Conservation (phyloP, 1,140 invertebrate species). For the fruit fly (Drosophila melanogaster) region Release_6_plus_ISO1_MT NT_033777.3:11174001-11174500, state of each 20-base stretch:
- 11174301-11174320: constrained; percentile 85
- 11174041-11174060: constrained; percentile 89
- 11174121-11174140: constrained; percentile 88
- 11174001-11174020: constrained; percentile 88
- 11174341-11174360: constrained; percentile 85
- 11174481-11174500: constrained; percentile 57
- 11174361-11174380: constrained; percentile 61
- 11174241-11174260: constrained; percentile 85
- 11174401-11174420: constrained; percentile 67
- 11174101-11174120: constrained; percentile 90
- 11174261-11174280: constrained; percentile 87
- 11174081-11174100: constrained; percentile 88
- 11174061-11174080: constrained; percentile 90
- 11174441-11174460: constrained; percentile 38
- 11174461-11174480: constrained; percentile 47
- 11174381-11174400: constrained; percentile 62
- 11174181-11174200: constrained; percentile 88
- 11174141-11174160: constrained; percentile 86
- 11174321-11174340: constrained; percentile 78
- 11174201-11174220: constrained; percentile 85
- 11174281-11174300: constrained; percentile 86
- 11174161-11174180: constrained; percentile 88
- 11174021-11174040: constrained; percentile 88
- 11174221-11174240: constrained; percentile 85
- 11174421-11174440: constrained; percentile 64